phyloP scores from a whole-genome alignment of 2,113 vertebrate genomes.

The Galeopterus variegatus region DNA sequence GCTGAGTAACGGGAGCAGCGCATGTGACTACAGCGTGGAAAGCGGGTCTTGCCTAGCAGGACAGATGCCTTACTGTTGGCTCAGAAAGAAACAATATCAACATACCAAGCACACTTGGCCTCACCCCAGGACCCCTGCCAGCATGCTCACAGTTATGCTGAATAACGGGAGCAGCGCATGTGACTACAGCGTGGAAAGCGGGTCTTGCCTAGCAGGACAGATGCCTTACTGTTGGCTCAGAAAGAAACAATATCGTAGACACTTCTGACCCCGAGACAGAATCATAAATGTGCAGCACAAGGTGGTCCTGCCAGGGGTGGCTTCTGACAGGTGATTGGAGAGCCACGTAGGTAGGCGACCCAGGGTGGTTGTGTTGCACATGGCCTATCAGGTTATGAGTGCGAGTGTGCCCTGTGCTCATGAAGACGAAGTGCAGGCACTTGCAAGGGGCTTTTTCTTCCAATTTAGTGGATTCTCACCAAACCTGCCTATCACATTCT shows the following conservation, averaged over 20 bases:
- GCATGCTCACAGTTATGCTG: constrained; percentile 41
- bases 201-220: neutral
- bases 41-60: neutral
- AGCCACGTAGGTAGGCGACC: accelerated
- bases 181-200: neutral
- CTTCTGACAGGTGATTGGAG: neutral
- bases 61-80: neutral
- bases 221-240: neutral
- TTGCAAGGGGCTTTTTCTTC: too few relatives aligned
- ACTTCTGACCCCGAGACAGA: neutral
- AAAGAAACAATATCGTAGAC: neutral
- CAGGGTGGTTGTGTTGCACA: accelerated
- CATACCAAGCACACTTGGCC: constrained; percentile 85
- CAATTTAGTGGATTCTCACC: neutral
- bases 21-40: neutral
- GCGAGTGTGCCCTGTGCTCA: neutral
- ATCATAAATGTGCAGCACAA: neutral
- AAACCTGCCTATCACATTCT: neutral
- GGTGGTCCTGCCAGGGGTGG: neutral
- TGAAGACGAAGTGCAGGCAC: too few relatives aligned
- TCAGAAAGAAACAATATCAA: neutral
- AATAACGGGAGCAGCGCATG: neutral
- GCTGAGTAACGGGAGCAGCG: constrained; percentile 19
- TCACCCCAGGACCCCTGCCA: constrained; percentile 66
- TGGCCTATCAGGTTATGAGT: accelerated